phyloP scores from a whole-genome alignment of 2,888 invertebrate species.

The Drosophila paramelanica region DNA sequence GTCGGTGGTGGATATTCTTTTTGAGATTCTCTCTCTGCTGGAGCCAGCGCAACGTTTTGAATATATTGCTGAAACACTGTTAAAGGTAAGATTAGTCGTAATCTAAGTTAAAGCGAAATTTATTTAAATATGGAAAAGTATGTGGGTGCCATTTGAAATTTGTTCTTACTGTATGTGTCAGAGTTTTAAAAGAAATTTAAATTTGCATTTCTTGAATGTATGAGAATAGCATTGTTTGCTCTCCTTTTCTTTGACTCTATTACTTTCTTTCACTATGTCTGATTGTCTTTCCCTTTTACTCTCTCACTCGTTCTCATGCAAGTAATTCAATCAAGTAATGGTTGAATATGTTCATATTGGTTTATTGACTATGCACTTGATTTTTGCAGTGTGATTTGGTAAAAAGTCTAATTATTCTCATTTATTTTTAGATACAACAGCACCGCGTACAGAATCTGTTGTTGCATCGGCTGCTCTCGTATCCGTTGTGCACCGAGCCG shows the following conservation, averaged over 20 bases:
- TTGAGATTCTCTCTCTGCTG: conserved; percentile 87
- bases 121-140: background rate
- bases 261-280: background rate
- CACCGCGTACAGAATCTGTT: conserved; percentile 77
- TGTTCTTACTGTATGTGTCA: no score
- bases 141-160: no score
- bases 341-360: no score
- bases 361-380: no score
- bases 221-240: no score
- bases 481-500: conserved; percentile 83
- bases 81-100: conserved; percentile 85
- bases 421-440: conserved; percentile 66
- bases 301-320: background rate
- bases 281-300: background rate
- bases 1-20: conserved; percentile 87
- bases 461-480: conserved; percentile 82
- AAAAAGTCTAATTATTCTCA: background rate
- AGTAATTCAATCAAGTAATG: background rate
- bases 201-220: no score
- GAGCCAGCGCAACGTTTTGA: conserved; percentile 86
- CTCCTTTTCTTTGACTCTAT: background rate
- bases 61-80: conserved; percentile 86
- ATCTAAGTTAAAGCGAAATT: background rate
- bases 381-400: no score
- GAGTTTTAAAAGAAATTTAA: no score